Percentiles rank a stretch among this genome's conserved stretches.
These are phyloP conservation scores for Choreutis nemorana DNA, from an alignment of 2,888 invertebrate species.

Conservation along the genomic window DNA sequence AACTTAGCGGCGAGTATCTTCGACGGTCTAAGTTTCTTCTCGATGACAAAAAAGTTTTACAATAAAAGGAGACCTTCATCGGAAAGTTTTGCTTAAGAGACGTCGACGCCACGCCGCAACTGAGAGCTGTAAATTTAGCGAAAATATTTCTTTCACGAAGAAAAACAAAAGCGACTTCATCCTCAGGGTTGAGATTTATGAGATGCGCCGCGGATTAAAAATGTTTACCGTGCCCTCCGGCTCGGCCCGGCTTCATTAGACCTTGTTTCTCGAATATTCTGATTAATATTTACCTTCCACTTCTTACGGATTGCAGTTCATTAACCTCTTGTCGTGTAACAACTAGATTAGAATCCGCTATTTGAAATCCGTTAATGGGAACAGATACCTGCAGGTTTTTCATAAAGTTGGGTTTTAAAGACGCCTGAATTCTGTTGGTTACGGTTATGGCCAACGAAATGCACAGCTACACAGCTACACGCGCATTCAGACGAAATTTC, in stretches of 20 bases:
- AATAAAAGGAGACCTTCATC: conserved; percentile 23
- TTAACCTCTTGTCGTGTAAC: conserved; percentile 28
- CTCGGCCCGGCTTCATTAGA: conserved; percentile 49
- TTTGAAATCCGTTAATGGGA: no score
- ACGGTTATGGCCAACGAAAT: no score
- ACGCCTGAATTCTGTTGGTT: no score
- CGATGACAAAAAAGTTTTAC: conserved; percentile 25
- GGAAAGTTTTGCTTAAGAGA: conserved; percentile 17
- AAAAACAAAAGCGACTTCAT: conserved; percentile 56
- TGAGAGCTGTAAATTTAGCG: conserved; percentile 43
- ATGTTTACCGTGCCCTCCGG: conserved; percentile 56
- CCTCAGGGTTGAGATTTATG: conserved; percentile 54
- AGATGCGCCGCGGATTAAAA: conserved; percentile 61
- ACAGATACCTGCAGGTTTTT: no score
- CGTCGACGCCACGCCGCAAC: conserved; percentile 27
- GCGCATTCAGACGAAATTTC: no score
- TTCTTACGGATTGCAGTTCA: conserved; percentile 45
- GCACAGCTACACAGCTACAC: no score
- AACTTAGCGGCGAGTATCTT: background rate
- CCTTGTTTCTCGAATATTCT: conserved; percentile 47
- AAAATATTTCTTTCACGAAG: conserved; percentile 48
- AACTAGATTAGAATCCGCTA: conserved; percentile 1
- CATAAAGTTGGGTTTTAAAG: no score
- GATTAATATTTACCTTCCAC: conserved; percentile 60
- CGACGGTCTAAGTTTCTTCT: conserved; percentile 13